Conservation (phyloP, 2,888 invertebrate species). For the Odontocolon sp. region DNA sequence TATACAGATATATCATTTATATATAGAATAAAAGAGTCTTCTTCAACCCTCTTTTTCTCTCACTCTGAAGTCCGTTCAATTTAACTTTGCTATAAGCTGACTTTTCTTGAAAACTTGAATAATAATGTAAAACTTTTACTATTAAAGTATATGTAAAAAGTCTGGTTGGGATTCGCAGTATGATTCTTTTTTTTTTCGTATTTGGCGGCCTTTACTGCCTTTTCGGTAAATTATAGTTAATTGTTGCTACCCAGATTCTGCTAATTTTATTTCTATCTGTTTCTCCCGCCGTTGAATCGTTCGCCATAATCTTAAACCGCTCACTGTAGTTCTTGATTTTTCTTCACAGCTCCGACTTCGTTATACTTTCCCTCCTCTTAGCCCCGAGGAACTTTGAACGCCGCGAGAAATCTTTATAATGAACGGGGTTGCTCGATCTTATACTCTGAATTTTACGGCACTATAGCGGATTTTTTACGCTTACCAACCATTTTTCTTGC, state of each 20-base stretch:
- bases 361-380: not conserved
- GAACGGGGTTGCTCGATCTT: constrained; percentile 24
- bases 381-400: constrained; percentile 7
- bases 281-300: not conserved
- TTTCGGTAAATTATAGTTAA: constrained; percentile 35
- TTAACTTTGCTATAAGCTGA: constrained; percentile 54
- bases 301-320: not conserved
- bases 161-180: not conserved
- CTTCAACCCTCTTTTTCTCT: constrained; percentile 58
- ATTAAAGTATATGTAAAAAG: constrained; percentile 1
- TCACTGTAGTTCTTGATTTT: constrained; percentile 6
- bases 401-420: constrained; percentile 20
- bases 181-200: constrained; percentile 16
- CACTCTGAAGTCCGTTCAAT: constrained; percentile 53
- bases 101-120: constrained; percentile 24
- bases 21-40: constrained; percentile 30
- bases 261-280: constrained; percentile 14
- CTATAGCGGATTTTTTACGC: constrained; percentile 9
- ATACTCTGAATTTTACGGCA: constrained; percentile 2
- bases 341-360: constrained; percentile 9
- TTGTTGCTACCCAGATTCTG: constrained; percentile 38
- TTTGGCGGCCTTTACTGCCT: not conserved
- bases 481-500: not conserved
- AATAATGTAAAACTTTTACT: constrained; percentile 37
- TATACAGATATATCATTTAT: not conserved